A percentile compares a stretch with the other conserved stretches of the same genome.
phyloP scores from a whole-genome alignment of 2,888 invertebrate genomes.

The Aleiodes alternator region DNA sequence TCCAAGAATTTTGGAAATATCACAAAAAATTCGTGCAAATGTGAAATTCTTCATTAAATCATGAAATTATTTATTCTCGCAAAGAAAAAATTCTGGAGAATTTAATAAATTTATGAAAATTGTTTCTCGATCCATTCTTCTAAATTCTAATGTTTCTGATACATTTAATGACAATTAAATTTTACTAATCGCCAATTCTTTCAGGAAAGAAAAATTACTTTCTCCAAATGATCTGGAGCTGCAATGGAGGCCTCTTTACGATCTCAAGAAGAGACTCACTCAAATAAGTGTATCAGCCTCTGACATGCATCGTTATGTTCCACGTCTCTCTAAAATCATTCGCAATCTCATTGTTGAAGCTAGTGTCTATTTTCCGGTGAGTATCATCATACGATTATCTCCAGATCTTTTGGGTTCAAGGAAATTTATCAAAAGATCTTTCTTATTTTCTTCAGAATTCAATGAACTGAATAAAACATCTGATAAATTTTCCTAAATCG shows the following conservation, averaged over 20 bases:
- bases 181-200: slow-evolving; percentile 53
- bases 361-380: slow-evolving; percentile 75
- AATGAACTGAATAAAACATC: too few relatives aligned
- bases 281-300: slow-evolving; percentile 76
- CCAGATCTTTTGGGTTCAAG: slow-evolving; percentile 21
- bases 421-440: too few relatives aligned
- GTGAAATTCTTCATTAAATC: too few relatives aligned
- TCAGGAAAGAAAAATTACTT: slow-evolving; percentile 86
- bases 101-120: too few relatives aligned
- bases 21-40: too few relatives aligned
- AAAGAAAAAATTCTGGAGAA: too few relatives aligned
- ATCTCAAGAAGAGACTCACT: slow-evolving; percentile 76
- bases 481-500: not conserved
- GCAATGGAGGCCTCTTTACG: slow-evolving; percentile 91
- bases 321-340: slow-evolving; percentile 60
- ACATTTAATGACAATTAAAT: not conserved
- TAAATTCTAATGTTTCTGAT: too few relatives aligned
- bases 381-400: slow-evolving; percentile 62
- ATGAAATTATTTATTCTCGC: too few relatives aligned
- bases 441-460: too few relatives aligned
- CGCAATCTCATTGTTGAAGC: slow-evolving; percentile 61
- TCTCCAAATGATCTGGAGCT: slow-evolving; percentile 87
- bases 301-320: slow-evolving; percentile 78
- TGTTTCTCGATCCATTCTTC: too few relatives aligned
- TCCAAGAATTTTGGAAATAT: too few relatives aligned